Conservation (phyloP, 1,140 invertebrate genomes). For the Harpegnathos saltator region DNA sequence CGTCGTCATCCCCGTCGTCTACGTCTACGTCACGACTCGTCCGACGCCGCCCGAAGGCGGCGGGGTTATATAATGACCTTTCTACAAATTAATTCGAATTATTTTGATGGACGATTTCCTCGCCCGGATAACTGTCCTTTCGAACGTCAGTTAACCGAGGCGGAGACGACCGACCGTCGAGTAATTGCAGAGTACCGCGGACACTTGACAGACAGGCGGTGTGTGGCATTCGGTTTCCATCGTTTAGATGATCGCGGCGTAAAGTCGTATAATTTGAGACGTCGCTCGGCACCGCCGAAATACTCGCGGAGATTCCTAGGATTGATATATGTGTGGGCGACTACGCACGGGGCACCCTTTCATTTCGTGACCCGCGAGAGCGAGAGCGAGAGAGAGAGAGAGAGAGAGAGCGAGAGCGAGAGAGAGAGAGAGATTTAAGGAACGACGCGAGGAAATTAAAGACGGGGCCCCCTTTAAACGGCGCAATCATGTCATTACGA, state of each 20-base stretch:
- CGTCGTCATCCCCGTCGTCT: too few relatives aligned
- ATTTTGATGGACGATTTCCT: constrained; percentile 81
- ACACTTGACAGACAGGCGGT: constrained; percentile 75
- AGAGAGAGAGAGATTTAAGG: constrained; percentile 54
- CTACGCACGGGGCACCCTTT: constrained; percentile 62
- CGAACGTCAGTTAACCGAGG: constrained; percentile 48
- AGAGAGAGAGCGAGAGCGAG: not conserved
- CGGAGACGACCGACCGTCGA: constrained; percentile 37
- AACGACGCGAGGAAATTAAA: constrained; percentile 70
- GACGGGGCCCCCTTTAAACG: constrained; percentile 63
- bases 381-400: not conserved
- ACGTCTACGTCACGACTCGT: not conserved
- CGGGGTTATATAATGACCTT: constrained; percentile 10
- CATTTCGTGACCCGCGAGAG: constrained; percentile 61
- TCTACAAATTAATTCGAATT: constrained; percentile 80
- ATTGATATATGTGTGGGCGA: constrained; percentile 69
- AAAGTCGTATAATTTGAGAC: constrained; percentile 72
- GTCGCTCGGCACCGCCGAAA: constrained; percentile 53
- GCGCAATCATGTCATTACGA: constrained; percentile 68
- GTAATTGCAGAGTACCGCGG: constrained; percentile 74
- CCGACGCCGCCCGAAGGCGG: not conserved
- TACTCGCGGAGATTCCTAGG: constrained; percentile 46
- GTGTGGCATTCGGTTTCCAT: constrained; percentile 76
- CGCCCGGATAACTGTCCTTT: constrained; percentile 66
- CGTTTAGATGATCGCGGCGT: constrained; percentile 66